Percentiles rank a stretch among this genome's conserved stretches.
Evolutionary conservation across 2,888 invertebrate species (phyloP).

Genomic region (Ctena decussata): DNA sequence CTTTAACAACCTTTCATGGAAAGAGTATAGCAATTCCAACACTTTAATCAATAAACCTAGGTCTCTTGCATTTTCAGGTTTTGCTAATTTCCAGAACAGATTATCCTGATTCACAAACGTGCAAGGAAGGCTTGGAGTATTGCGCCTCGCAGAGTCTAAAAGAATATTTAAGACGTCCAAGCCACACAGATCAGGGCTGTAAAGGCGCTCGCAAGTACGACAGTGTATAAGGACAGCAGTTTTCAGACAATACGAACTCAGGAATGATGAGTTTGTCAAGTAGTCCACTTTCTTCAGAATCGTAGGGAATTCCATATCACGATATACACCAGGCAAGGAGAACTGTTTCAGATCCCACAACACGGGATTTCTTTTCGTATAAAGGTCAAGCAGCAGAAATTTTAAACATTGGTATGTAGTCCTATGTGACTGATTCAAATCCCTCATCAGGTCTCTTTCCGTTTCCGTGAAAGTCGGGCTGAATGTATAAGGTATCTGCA

Average conservation of each 20-base stretch:
- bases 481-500: neutral
- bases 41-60: neutral
- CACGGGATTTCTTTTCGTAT: neutral
- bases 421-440: neutral
- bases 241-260: slow-evolving; percentile 1
- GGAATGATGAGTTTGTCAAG: neutral
- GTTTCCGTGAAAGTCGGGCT: neutral
- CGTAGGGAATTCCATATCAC: neutral
- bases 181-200: neutral
- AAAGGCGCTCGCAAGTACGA: neutral
- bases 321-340: neutral
- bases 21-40: neutral
- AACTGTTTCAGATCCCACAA: neutral
- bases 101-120: neutral
- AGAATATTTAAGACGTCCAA: neutral
- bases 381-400: neutral
- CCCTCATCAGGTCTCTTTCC: neutral
- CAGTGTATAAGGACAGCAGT: neutral
- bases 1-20: neutral
- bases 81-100: neutral
- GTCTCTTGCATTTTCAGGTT: neutral
- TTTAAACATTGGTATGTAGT: neutral
- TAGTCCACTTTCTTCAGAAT: neutral
- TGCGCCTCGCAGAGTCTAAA: neutral
- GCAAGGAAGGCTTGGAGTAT: neutral